These are phyloP conservation scores for Xerus inauris DNA, from an alignment of 2,113 vertebrate genomes.

Conservation along the genomic window DNA sequence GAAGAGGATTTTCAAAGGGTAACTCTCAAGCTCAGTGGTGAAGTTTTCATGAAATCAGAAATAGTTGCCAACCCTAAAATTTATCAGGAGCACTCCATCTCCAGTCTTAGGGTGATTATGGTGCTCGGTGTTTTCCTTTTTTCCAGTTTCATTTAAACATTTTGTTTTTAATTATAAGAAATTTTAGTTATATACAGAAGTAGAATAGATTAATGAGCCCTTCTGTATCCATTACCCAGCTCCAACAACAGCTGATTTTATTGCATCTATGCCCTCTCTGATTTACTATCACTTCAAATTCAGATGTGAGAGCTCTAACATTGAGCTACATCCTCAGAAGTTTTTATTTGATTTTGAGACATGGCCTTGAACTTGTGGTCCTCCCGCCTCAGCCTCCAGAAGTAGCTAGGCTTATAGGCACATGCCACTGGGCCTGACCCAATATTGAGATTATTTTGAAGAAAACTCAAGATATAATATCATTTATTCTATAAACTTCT, in stretches of 20 bases:
- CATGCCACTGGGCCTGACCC: background rate
- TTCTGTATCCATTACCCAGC: background rate
- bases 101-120: background rate
- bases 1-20: background rate
- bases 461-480: background rate
- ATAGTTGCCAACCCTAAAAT: background rate
- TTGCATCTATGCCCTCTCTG: background rate
- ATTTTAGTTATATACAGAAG: background rate
- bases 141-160: background rate
- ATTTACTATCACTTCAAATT: background rate
- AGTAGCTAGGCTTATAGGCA: too few species aligned
- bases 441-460: background rate
- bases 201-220: background rate
- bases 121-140: background rate
- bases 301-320: too few species aligned
- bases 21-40: background rate
- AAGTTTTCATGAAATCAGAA: background rate
- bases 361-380: too few species aligned
- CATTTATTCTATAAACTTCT: background rate
- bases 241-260: background rate
- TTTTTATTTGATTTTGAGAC: too few species aligned
- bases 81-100: background rate
- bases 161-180: background rate
- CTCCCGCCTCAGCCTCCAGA: too few species aligned
- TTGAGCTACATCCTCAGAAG: too few species aligned